Evolutionary conservation across 2,113 vertebrate genomes (phyloP).

Genomic region (Spilogale gracilis): DNA sequence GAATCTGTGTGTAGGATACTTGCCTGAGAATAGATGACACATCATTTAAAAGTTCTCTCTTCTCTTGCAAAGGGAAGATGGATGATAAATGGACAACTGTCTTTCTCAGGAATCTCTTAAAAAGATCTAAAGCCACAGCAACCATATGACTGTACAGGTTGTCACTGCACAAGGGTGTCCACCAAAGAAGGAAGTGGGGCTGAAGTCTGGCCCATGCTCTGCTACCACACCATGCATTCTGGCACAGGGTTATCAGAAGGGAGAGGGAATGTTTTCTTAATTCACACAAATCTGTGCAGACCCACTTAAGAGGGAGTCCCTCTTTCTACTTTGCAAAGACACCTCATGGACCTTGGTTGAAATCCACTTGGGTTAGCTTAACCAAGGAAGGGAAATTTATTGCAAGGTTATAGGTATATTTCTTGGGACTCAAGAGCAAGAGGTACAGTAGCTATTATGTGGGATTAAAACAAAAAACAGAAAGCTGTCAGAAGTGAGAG

Average conservation of each 20-base stretch:
- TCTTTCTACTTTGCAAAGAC: constrained; percentile 23
- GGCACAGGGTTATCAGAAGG: background rate
- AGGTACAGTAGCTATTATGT: background rate
- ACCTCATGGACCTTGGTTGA: background rate
- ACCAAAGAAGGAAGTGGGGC: background rate
- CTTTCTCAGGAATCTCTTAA: constrained; percentile 24
- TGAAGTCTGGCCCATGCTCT: background rate
- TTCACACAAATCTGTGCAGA: background rate
- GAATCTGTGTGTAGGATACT: constrained; percentile 64
- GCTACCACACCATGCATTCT: background rate
- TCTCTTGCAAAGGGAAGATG: background rate
- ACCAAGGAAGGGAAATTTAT: background rate
- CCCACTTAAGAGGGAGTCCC: background rate
- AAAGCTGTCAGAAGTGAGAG: background rate
- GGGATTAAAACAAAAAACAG: background rate
- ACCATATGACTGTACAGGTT: background rate
- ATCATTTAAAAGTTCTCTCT: constrained; percentile 33
- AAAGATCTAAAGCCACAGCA: background rate
- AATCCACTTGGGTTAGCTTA: background rate
- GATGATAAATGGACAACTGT: background rate
- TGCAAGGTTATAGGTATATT: background rate
- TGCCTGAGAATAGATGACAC: constrained; percentile 1
- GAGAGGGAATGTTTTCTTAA: background rate
- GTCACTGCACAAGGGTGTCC: background rate
- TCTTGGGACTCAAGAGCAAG: constrained; percentile 20